Percentiles rank a stretch among this genome's conserved stretches.
Conservation (phyloP, 2,888 invertebrate genomes). For the Drosophila silvestris region DNA sequence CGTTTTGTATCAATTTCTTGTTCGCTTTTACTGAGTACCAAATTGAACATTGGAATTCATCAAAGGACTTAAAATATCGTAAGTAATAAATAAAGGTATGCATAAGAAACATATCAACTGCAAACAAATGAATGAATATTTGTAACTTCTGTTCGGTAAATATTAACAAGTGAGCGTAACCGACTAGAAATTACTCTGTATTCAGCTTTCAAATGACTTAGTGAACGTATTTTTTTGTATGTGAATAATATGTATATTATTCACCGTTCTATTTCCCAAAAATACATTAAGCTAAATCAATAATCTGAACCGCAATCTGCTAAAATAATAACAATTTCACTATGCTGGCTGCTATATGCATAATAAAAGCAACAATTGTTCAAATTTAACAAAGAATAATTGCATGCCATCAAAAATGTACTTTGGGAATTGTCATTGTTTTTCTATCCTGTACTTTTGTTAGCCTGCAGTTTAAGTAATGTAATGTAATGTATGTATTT, state of each 20-base stretch:
- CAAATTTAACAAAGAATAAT: neutral
- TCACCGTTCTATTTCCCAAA: neutral
- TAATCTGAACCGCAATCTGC: neutral
- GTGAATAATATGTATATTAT: neutral
- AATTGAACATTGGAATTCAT: neutral
- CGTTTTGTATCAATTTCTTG: constrained; percentile 1
- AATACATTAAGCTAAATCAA: neutral
- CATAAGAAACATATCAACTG: neutral
- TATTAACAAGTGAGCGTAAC: neutral
- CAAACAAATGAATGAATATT: neutral
- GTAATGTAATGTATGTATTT: constrained; percentile 15
- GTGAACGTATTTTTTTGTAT: neutral
- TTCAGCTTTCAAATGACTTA: neutral
- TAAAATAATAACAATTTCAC: neutral
- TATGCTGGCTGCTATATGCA: neutral
- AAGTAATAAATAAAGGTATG: neutral
- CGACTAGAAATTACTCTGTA: neutral
- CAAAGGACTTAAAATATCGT: neutral
- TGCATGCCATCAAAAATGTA: constrained; percentile 1
- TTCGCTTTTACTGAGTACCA: neutral
- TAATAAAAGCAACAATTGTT: neutral
- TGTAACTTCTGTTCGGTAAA: neutral
- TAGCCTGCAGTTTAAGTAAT: neutral
- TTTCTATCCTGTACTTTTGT: constrained; percentile 5
- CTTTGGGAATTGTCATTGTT: neutral